These are phyloP conservation scores for Hydropsyche betteni DNA, from an alignment of 2,888 invertebrate genomes.

Conservation along the genomic window DNA sequence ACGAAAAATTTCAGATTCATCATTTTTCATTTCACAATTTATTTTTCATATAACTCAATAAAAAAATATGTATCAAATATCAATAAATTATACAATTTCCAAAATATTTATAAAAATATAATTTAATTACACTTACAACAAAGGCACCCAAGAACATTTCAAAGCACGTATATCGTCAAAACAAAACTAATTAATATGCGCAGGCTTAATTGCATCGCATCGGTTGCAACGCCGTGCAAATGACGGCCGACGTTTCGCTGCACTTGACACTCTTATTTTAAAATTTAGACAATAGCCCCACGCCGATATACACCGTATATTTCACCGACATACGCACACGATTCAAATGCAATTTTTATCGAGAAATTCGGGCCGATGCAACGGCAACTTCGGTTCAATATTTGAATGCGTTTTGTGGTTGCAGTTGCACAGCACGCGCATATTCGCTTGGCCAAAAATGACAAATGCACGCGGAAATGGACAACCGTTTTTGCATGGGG, in stretches of 20 bases:
- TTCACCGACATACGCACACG: neutral
- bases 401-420: constrained; percentile 32
- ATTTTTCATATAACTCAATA: no score
- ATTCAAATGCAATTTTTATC: neutral
- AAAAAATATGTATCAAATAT: no score
- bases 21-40: no score
- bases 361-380: neutral
- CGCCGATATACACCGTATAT: no score
- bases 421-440: constrained; percentile 22
- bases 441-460: constrained; percentile 41
- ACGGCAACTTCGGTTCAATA: no score
- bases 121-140: no score
- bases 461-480: constrained; percentile 43
- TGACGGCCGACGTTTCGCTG: neutral
- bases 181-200: constrained; percentile 1
- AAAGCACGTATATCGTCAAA: no score
- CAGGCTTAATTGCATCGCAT: neutral
- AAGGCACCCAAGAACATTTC: no score
- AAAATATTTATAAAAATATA: no score
- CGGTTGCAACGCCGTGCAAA: neutral
- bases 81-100: no score
- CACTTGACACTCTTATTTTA: constrained; percentile 14
- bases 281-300: neutral
- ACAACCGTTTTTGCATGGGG: neutral
- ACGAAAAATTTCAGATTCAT: no score